Evolutionary conservation across 2,888 invertebrate species (phyloP), one percentile per base, ranked within the genome.

Genomic region (Cordylochernes scorpioides): DNA sequence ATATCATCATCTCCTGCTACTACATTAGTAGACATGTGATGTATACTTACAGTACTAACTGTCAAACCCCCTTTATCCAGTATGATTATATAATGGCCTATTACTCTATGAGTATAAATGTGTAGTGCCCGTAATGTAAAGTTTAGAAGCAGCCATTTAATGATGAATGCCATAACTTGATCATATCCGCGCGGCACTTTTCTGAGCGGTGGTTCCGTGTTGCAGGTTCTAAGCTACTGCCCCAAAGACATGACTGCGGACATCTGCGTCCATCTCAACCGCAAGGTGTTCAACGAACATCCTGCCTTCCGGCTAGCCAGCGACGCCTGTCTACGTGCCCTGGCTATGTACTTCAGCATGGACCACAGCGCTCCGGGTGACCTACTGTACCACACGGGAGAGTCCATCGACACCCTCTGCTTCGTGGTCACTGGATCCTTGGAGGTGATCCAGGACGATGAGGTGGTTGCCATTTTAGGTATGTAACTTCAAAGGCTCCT

Each of bases 191-290:
- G 10, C 21, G 10, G 21, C 9, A 2, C 9, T 19, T 19, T 19
- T 19, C 10, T n/a, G 9, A 19, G 10, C 21, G 10, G 9, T 19
- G 14, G 12, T 22, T 22, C 17, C 13, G n/a, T 15, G 19, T 17
- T 27, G 1, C 62, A 84, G 84, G 97, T 97, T 50, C 66, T 99
- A 49, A 88, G 91, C 63, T 97, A 97, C 64, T 97, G 97, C 60
- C 97, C 97, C 28, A 97, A 97, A 60, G 97, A 99, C 62, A 99
- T 97, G 97, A 94, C 91, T 58, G 97, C 97, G 31, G 97, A 97
- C 59, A 88, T 97, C 54, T 97, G 97, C 62, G 97, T 97, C 47
- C 97, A 97, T 60, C 65, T 99, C 44, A 97, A 97, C 64, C 68
- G 97, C 43, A 94, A 94, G 61, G 97, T 44, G 8, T 44, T 44